A percentile compares a stretch with the other conserved stretches of the same genome.
Evolutionary conservation across 35 echinoderm and acorn worm genomes (phyloP).

Genomic region (Heliocidaris tuberculata): DNA sequence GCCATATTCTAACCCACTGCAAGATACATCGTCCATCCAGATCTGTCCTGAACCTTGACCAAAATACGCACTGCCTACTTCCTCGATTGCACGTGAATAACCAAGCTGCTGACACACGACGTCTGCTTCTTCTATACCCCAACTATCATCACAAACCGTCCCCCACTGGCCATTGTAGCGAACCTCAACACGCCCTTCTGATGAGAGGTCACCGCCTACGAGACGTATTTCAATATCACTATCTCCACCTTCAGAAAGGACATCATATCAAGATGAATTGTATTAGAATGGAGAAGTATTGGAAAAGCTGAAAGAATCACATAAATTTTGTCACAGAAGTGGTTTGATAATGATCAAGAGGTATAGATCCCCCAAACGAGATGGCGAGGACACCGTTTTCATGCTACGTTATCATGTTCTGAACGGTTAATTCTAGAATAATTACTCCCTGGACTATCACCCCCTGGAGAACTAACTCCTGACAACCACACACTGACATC

Average conservation of each 20-base stretch:
- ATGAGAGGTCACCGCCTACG: not conserved
- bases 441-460: no score
- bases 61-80: not conserved
- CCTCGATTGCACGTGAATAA: not conserved
- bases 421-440: no score
- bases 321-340: no score
- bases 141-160: not conserved
- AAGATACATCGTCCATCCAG: not conserved
- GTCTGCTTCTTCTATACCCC: not conserved
- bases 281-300: no score
- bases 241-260: not conserved
- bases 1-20: not conserved
- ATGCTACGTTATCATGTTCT: no score
- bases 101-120: not conserved
- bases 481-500: no score
- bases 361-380: no score
- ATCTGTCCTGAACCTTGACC: not conserved
- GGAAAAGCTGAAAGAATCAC: no score
- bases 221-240: not conserved
- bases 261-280: not conserved
- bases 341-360: no score
- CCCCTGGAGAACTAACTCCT: no score
- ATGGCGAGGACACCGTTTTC: no score
- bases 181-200: not conserved
- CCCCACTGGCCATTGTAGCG: not conserved